These are phyloP conservation scores for Diphyllodes magnificus DNA, from an alignment of 2,113 vertebrate genomes.

Conservation along the genomic window DNA sequence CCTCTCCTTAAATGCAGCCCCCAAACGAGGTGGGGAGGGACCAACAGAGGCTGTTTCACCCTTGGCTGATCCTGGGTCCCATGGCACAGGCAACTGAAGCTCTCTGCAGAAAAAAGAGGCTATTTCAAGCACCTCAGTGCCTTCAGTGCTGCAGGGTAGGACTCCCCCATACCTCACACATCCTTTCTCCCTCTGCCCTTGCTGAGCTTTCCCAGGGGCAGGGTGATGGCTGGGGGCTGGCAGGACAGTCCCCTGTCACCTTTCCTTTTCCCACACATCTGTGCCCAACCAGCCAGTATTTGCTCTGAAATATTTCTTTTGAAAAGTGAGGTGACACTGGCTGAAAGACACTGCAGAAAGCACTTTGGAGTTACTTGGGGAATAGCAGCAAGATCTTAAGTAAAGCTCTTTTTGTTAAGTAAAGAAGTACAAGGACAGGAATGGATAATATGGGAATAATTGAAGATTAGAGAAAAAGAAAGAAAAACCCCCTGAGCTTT, in stretches of 20 bases:
- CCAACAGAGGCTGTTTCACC: background rate
- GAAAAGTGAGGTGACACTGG: background rate
- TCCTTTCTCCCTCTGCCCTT: background rate
- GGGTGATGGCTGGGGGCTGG: too few species aligned
- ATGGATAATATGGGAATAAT: background rate
- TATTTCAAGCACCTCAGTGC: background rate
- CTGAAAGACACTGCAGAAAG: background rate
- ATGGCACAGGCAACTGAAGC: background rate
- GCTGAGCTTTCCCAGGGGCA: background rate
- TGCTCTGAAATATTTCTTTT: background rate
- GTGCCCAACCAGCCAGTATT: background rate
- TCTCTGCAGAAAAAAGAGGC: background rate
- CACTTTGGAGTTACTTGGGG: background rate
- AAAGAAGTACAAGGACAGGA: background rate
- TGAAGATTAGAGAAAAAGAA: background rate
- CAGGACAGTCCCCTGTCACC: background rate
- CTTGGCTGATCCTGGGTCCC: background rate
- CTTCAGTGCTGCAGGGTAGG: background rate
- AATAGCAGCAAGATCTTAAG: background rate
- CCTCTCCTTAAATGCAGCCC: background rate
- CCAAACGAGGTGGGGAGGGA: accelerated
- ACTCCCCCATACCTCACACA: background rate
- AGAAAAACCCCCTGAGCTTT: background rate
- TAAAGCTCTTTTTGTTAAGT: background rate
- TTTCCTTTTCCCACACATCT: accelerated